Percentiles rank a stretch among this genome's conserved stretches.
Conservation (phyloP, 2,797 vertebrate species). For the Anolis apletophallus region DNA sequence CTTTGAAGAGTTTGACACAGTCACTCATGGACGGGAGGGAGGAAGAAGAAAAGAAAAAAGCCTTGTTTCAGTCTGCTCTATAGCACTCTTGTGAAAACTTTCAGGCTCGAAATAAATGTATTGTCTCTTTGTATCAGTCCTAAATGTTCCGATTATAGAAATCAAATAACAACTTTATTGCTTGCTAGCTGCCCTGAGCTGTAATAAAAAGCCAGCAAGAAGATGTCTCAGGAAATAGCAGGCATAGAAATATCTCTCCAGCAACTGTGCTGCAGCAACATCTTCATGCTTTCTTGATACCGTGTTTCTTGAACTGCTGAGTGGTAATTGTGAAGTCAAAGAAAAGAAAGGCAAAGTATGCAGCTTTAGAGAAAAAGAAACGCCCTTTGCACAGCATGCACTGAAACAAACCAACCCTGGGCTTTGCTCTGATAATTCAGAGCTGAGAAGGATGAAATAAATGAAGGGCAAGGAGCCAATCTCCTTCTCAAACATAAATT, state of each 20-base stretch:
- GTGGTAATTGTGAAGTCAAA: no score
- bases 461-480: slow-evolving; percentile 36
- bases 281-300: not conserved
- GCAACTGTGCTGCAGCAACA: not conserved
- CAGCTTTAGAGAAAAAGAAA: not conserved
- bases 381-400: no score
- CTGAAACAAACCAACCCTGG: not conserved
- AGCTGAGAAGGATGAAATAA: not conserved
- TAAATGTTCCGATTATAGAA: not conserved
- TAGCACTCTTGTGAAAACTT: not conserved
- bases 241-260: not conserved
- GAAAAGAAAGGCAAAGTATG: not conserved
- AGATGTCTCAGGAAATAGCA: not conserved
- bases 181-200: not conserved
- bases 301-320: not conserved
- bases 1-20: not conserved
- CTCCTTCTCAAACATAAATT: no score
- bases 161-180: no score
- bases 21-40: not conserved
- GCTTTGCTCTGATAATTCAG: not conserved
- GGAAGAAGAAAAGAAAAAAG: no score
- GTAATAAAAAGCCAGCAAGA: not conserved
- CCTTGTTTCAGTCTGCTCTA: not conserved
- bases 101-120: not conserved
- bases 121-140: not conserved